These are phyloP conservation scores for Epicampocera succincta DNA, from an alignment of 2,888 invertebrate genomes.

Conservation along the genomic window DNA sequence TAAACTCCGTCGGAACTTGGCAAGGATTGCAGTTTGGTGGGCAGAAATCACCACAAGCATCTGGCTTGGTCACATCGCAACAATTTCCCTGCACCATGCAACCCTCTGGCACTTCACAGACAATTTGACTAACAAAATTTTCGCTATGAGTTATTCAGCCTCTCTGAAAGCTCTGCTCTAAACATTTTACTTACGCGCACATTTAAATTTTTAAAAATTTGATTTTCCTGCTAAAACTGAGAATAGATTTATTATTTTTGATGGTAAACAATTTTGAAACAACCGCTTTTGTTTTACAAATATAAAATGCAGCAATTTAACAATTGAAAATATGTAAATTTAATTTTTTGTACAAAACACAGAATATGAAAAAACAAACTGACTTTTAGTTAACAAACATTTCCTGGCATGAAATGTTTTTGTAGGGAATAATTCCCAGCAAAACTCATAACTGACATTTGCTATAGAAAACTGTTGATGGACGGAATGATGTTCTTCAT, in stretches of 20 bases:
- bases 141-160: neutral
- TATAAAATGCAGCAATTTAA: conserved; percentile 2
- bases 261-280: conserved; percentile 35
- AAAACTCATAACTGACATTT: neutral
- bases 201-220: conserved; percentile 59
- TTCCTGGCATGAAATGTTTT: conserved; percentile 35
- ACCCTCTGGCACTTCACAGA: conserved; percentile 69
- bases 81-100: conserved; percentile 52
- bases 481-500: too few relatives aligned
- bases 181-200: conserved; percentile 70
- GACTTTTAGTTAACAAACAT: conserved; percentile 43
- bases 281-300: conserved; percentile 5
- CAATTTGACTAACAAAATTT: conserved; percentile 54
- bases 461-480: neutral
- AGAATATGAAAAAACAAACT: conserved; percentile 31
- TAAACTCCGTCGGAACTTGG: conserved; percentile 73
- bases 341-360: conserved; percentile 41
- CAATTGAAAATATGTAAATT: conserved; percentile 30
- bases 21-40: conserved; percentile 72
- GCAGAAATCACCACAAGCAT: conserved; percentile 67
- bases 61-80: conserved; percentile 55
- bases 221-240: neutral
- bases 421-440: neutral
- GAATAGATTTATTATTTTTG: neutral
- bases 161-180: neutral